A percentile compares a stretch with the other conserved stretches of the same genome.
These are phyloP conservation scores for Periparus ater DNA, from an alignment of 2,797 vertebrate genomes.

Conservation along the genomic window DNA sequence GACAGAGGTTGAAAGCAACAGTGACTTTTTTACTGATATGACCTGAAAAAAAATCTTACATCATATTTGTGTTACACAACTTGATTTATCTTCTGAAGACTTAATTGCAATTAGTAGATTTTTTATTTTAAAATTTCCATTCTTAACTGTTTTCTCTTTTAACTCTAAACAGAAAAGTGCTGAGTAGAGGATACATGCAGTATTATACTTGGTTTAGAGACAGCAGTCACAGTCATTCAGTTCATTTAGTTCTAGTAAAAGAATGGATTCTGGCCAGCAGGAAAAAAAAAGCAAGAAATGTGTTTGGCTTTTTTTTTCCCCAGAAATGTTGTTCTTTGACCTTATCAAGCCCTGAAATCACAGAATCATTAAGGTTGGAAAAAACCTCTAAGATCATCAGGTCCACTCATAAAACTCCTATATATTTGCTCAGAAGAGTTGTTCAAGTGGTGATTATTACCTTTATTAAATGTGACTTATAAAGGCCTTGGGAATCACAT, in stretches of 20 bases:
- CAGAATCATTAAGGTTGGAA: background rate
- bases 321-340: background rate
- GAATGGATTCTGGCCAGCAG: background rate
- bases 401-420: background rate
- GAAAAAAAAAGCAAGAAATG: background rate
- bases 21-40: background rate
- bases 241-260: background rate
- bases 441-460: background rate
- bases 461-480: background rate
- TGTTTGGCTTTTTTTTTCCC: background rate
- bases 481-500: background rate
- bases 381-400: background rate
- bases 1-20: background rate
- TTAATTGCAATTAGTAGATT: background rate
- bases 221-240: background rate
- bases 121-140: background rate
- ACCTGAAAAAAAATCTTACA: background rate
- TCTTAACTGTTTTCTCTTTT: background rate
- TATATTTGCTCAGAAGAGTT: background rate
- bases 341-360: background rate
- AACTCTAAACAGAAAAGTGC: background rate
- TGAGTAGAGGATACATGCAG: rapidly evolving
- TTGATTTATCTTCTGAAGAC: background rate
- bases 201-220: background rate
- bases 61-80: background rate